Percentiles rank a stretch among this genome's conserved stretches.
These are phyloP conservation scores for Coenonympha arcania DNA, from an alignment of 2,888 invertebrate genomes.

Conservation along the genomic window DNA sequence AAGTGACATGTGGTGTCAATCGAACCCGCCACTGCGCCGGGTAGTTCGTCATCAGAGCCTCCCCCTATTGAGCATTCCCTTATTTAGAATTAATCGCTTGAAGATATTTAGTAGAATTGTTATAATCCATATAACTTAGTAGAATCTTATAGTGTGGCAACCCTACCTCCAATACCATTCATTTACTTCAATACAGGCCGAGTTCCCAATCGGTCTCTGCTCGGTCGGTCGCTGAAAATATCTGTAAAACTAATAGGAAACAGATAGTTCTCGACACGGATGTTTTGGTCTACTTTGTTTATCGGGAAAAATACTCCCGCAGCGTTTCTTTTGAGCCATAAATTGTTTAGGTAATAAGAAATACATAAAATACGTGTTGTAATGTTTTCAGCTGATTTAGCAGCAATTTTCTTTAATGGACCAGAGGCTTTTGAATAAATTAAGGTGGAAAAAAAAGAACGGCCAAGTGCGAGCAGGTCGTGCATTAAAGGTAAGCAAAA, in stretches of 20 bases:
- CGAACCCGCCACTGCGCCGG: too few relatives aligned
- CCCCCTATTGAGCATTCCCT: too few relatives aligned
- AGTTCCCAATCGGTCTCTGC: slow-evolving; percentile 16
- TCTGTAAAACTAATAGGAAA: slow-evolving; percentile 20
- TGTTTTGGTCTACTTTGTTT: slow-evolving; percentile 8
- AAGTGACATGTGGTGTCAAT: too few relatives aligned
- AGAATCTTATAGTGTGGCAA: background rate
- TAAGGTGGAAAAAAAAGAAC: too few relatives aligned
- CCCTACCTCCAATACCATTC: slow-evolving; percentile 10
- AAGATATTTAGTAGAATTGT: too few relatives aligned
- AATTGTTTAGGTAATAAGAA: background rate
- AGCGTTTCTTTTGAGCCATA: background rate
- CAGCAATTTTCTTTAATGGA: background rate
- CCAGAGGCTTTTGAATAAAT: background rate
- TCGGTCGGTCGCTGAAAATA: slow-evolving; percentile 16
- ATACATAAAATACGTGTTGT: background rate
- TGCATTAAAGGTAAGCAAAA: too few relatives aligned
- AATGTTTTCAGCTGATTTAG: background rate
- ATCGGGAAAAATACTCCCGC: background rate
- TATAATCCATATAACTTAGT: too few relatives aligned
- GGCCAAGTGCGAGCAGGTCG: too few relatives aligned
- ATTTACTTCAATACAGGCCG: slow-evolving; percentile 14
- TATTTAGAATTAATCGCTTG: too few relatives aligned
- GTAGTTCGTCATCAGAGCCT: too few relatives aligned
- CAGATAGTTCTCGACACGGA: slow-evolving; percentile 7